Base-by-base conservation (phyloP, 2,797 vertebrate species). In the Premnoplex brunnescens region DNA sequence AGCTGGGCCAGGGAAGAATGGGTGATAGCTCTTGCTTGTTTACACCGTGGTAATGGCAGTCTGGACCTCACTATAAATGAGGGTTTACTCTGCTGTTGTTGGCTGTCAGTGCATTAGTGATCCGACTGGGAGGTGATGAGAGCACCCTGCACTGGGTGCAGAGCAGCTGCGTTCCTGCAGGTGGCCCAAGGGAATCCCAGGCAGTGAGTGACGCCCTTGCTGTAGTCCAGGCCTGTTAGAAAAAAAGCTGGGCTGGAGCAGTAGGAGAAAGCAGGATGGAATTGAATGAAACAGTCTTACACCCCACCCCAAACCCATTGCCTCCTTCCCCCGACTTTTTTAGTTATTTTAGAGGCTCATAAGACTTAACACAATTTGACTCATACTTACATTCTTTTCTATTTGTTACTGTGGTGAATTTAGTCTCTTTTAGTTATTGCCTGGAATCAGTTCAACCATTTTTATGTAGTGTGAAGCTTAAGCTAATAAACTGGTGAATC, bases 131-230 rank as follows among this genome's bases (percentile, higher is more conserved):
- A 1, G 11, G 27, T 28, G 74, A 21, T 72, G 36, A 41, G 37
- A 26, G n/a, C 2, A 0, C 6, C 1, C 14, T 5, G 34, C 0
- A 0, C 3, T 19, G 69, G 56, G 24, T 73, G 79, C 77, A 52
- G 69, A 56, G 66, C 56, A 12, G 48, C 56, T 16, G 2, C 1
- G 0, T 41, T 67, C 27, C 49, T 60, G 56, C 41, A 56, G 74
- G 54, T 67, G 74, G 26, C 59, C 63, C 14, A 0, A 2, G 17
- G 71, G 9, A 62, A 39, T 36, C 28, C 37, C 0, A 9, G 27
- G 12, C 46, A 9, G 6, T 1, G n/a, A 9, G 5, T 1, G n/a
- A 41, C 67, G 69, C 8, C 9, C 14, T 36, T 58, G 67, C 41
- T 84, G 37, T 14, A 56, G 13, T 39, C 26, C 21, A 34, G 66